Conservation (phyloP, 2,888 invertebrate genomes). For the Cephonodes hylas region DNA sequence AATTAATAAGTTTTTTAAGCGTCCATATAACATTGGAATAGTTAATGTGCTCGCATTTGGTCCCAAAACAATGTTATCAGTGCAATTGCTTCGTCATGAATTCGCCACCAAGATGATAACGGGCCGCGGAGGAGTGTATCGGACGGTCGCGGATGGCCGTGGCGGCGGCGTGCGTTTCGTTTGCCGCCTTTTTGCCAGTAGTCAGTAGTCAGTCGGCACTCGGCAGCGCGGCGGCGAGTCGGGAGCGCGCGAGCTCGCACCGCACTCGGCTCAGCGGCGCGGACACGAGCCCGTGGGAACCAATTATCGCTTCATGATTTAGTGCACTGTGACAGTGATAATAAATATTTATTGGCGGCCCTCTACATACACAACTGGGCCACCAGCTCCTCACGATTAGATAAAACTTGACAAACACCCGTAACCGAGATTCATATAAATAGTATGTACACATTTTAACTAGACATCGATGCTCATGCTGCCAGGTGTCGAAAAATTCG, state of each 20-base stretch:
- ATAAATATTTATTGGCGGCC: slow-evolving; percentile 32
- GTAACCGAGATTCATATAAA: too few relatives aligned
- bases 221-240: slow-evolving; percentile 21
- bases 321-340: slow-evolving; percentile 51
- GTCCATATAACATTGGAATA: too few relatives aligned
- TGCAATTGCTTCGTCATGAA: background rate
- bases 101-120: background rate
- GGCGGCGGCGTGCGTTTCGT: background rate
- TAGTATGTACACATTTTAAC: too few relatives aligned
- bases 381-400: slow-evolving; percentile 36
- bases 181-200: slow-evolving; percentile 58
- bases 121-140: slow-evolving; percentile 3
- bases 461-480: too few relatives aligned
- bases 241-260: slow-evolving; percentile 15
- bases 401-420: too few relatives aligned
- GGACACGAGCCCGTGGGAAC: background rate
- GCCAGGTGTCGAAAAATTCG: too few relatives aligned
- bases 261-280: slow-evolving; percentile 27
- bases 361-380: slow-evolving; percentile 33
- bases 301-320: slow-evolving; percentile 30
- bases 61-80: background rate
- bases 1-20: too few relatives aligned
- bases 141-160: slow-evolving; percentile 29
- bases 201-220: slow-evolving; percentile 33
- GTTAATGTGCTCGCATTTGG: background rate